Evolutionary conservation across 2,888 invertebrate species (phyloP).

Genomic region (Sarcophaga carnaria): DNA sequence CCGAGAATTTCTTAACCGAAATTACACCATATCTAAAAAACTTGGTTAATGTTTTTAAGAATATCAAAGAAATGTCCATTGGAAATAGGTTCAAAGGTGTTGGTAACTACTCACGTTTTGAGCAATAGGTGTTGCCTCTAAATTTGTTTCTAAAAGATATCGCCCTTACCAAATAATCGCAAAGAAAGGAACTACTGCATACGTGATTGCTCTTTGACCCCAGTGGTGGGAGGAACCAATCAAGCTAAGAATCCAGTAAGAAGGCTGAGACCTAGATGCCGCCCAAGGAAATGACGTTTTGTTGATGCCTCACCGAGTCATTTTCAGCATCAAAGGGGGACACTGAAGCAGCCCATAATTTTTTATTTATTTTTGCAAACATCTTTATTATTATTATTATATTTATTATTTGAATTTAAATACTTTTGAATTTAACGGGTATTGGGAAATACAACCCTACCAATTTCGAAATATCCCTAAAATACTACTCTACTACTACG

Average conservation of each 20-base stretch:
- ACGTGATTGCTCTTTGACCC: conserved; percentile 40
- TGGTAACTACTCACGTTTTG: conserved; percentile 71
- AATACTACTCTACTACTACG: too few species aligned
- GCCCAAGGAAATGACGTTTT: conserved; percentile 19
- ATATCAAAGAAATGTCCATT: conserved; percentile 53
- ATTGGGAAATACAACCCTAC: too few species aligned
- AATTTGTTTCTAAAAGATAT: conserved; percentile 75
- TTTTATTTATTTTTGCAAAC: background rate
- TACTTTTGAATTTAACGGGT: too few species aligned
- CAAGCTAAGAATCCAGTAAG: conserved; percentile 15
- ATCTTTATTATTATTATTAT: background rate
- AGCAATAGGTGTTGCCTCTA: conserved; percentile 72
- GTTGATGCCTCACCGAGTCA: conserved; percentile 32
- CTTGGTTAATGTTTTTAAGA: conserved; percentile 9
- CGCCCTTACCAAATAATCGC: conserved; percentile 55
- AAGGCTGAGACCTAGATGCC: conserved; percentile 30
- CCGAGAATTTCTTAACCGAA: conserved; percentile 5
- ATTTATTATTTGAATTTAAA: too few species aligned
- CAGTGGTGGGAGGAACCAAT: conserved; percentile 2
- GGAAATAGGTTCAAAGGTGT: conserved; percentile 71
- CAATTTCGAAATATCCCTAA: too few species aligned
- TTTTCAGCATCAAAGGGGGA: conserved; percentile 45
- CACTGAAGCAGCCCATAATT: conserved; percentile 35
- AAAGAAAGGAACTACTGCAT: conserved; percentile 67
- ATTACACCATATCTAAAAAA: background rate